Evolutionary conservation across 1,140 invertebrate genomes (phyloP), one percentile per base, ranked within the genome.

Genomic region (Meteorus sp.): DNA sequence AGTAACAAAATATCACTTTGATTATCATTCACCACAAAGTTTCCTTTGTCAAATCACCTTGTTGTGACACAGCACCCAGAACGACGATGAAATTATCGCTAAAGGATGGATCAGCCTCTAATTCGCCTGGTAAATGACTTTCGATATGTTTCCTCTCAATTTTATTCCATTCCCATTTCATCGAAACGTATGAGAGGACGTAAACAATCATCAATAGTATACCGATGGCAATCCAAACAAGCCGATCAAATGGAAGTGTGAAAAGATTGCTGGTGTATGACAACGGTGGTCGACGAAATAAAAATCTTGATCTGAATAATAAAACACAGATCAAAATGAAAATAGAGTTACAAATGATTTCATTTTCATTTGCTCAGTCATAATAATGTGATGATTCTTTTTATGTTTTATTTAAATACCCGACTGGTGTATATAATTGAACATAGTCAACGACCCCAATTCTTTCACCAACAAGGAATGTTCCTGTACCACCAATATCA

Each of bases 201-300:
- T 74, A 73, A 11, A 84, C 71, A 19, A 85, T 31, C 5, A 78
- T 23, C 5, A 86, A 61, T 20, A 86, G 66, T 0, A 67, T 73
- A 9, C 73, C 57, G 9, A 78, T 80, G 19, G 81, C 82, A 17
- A 82, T 69, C 87, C 87, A 89, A 1, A 88, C 84, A 1, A 74
- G 72, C 2, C 61, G 73, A 50, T 82, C 74, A 64, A 89, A 89
- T 0, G 86, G 86, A 33, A 88, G 61, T 11, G 80, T 64, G 60
- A 86, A 89, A 22, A 88, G 79, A 65, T 88, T 88, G 47, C 80
- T 83, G 19, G 87, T 81, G 59, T 84, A 86, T 0, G 86, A 87
- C n/a, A 88, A 67, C 62, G 87, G 84, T 4, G 87, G 86, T 70
- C 84, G 82, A 25, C 83, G 80, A 64, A 88, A 88, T 9, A 88